Evolutionary conservation across 2,113 vertebrate genomes (phyloP), one percentile per base, ranked within the genome.

Genomic region (Peucedramus taeniatus): DNA sequence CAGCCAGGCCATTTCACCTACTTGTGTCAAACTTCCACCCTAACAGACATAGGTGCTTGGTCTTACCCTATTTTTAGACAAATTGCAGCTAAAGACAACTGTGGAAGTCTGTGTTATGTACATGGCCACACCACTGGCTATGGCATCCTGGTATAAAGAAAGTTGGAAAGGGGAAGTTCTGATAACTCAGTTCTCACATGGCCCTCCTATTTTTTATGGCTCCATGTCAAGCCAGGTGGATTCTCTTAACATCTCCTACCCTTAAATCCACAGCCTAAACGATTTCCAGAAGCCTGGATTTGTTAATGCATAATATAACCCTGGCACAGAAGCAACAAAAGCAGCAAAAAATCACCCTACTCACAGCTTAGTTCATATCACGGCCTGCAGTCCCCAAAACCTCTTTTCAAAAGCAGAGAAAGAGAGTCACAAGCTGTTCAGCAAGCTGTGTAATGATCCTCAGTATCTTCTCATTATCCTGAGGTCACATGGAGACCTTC

Each of bases 1-100:
- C 45, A 80, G 71, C 44, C 90, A 81, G 74, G 84, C 44, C 90
- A 90, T 47, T 88, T 80, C 84, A 89, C 61, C 50, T 82, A 10
- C 65, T 35, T 23, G n/a, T 47, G 71, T 74, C 80, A 64, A 40
- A 27, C 65, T 75, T 78, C 31, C 12, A 81, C 20, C 27, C 49
- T 45, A 23, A 26, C 1, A 72, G 37, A 71, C 22, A 9, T 0
- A 53, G 23, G 51, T 75, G 50, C 77, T 90, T 84, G 60, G 23
- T 57, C 54, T 83, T 57, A 78, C 3, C 57, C 42, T 51, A 11
- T 39, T 84, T 96, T 78, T 26, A 61, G 70, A 14, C 40, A 64
- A 78, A 42, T 28, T 87, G 24, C 49, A 76, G 39, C 50, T 15
- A 13, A 95, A 84, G 39, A 42, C 77, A 65, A 33, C 60, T 33